Conservation (phyloP, 1,140 invertebrate species). For the Berghia stephanieae region DNA sequence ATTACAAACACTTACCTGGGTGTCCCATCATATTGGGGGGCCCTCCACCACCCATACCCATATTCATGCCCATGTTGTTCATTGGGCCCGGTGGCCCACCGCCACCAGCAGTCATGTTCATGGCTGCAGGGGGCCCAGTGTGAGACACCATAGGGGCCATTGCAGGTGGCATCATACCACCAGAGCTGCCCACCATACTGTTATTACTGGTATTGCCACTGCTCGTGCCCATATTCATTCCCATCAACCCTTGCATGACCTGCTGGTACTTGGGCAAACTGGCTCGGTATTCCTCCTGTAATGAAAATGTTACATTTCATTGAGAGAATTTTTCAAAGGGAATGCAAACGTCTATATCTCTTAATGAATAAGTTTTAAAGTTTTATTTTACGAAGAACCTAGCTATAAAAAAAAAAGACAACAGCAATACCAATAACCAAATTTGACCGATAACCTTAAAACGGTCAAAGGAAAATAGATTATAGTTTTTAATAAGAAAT, state of each 20-base stretch:
- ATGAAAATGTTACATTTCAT: too few species aligned
- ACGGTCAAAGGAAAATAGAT: too few species aligned
- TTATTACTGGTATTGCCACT: background rate
- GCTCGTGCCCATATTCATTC: constrained; percentile 16
- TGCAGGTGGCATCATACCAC: background rate
- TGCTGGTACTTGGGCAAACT: constrained; percentile 77
- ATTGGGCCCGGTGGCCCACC: constrained; percentile 17
- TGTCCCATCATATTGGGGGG: constrained; percentile 34
- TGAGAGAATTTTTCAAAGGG: too few species aligned
- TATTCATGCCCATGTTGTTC: constrained; percentile 31
- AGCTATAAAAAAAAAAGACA: too few species aligned
- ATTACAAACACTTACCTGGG: constrained; percentile 29
- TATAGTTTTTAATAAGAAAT: too few species aligned
- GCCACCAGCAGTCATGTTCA: too few species aligned
- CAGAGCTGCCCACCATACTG: constrained; percentile 17
- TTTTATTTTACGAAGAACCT: too few species aligned
- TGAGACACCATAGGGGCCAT: background rate
- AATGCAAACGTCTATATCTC: too few species aligned
- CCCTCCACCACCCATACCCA: constrained; percentile 34
- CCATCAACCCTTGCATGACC: constrained; percentile 22
- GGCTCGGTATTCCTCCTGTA: constrained; percentile 84
- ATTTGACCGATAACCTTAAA: too few species aligned
- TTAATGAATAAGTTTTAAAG: too few species aligned
- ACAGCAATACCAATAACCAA: too few species aligned
- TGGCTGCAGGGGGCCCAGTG: constrained; percentile 24